These are phyloP conservation scores for Folsomia manolachei DNA, from an alignment of 2,888 invertebrate species.

Conservation along the genomic window DNA sequence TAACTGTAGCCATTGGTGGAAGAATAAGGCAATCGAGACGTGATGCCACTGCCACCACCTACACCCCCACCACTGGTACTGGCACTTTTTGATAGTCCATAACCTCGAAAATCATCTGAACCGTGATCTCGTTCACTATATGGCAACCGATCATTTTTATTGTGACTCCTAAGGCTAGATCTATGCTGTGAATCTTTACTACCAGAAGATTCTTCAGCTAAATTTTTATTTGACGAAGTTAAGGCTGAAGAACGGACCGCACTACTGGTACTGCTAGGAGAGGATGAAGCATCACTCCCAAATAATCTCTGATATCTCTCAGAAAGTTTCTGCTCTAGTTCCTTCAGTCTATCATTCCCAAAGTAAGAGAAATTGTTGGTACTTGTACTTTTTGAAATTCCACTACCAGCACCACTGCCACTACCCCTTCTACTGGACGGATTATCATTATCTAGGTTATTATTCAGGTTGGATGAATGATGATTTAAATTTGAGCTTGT, in stretches of 20 bases:
- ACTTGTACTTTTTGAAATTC: constrained; percentile 15
- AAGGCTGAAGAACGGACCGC: neutral
- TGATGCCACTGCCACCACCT: constrained; percentile 11
- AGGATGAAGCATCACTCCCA: constrained; percentile 41
- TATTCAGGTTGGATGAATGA: constrained; percentile 19
- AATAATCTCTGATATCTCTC: constrained; percentile 49
- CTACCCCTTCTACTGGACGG: constrained; percentile 1
- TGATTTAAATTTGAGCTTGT: constrained; percentile 11
- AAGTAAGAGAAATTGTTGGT: constrained; percentile 45
- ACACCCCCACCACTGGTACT: constrained; percentile 41
- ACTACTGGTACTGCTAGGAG: constrained; percentile 2
- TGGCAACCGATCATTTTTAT: constrained; percentile 10
- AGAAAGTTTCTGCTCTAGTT: constrained; percentile 48
- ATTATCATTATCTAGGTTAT: constrained; percentile 1
- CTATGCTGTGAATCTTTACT: neutral
- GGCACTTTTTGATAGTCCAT: constrained; percentile 50
- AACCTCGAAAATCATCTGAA: constrained; percentile 41
- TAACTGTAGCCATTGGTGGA: constrained; percentile 31
- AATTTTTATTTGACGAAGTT: constrained; percentile 7
- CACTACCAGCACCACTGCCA: constrained; percentile 11
- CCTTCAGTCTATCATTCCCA: constrained; percentile 50
- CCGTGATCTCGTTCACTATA: constrained; percentile 13
- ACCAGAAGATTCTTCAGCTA: constrained; percentile 5
- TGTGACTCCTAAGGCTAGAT: constrained; percentile 10
- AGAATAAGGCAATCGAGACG: constrained; percentile 25